Evolutionary conservation across 2,888 invertebrate genomes (phyloP).

Genomic region (Archips crataeganus): DNA sequence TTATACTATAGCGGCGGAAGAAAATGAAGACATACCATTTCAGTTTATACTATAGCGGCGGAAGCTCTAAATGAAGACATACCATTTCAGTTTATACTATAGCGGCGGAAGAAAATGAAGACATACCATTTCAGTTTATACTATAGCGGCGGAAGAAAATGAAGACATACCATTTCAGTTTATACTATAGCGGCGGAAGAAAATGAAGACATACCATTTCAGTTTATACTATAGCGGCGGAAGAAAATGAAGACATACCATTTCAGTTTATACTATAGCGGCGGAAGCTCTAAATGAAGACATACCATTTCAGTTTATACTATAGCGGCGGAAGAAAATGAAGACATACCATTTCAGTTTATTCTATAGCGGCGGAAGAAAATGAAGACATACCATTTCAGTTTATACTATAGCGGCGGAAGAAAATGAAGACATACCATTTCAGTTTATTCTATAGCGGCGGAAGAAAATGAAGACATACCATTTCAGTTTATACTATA

Average conservation of each 20-base stretch:
- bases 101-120: not conserved
- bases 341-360: not conserved
- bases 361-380: not conserved
- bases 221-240: not conserved
- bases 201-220: not conserved
- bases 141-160: not conserved
- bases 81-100: not conserved
- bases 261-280: not conserved
- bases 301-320: not conserved
- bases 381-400: not conserved
- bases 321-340: not conserved
- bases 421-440: not conserved
- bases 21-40: not conserved
- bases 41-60: not conserved
- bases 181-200: not conserved
- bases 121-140: not conserved
- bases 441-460: not conserved
- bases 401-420: not conserved
- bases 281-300: not conserved
- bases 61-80: not conserved
- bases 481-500: not conserved
- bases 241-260: not conserved
- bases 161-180: not conserved
- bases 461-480: not conserved
- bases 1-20: not conserved